Evolutionary conservation across 2,888 invertebrate genomes (phyloP), one percentile per base, ranked within the genome.

Genomic region (Nomada lathburiana): DNA sequence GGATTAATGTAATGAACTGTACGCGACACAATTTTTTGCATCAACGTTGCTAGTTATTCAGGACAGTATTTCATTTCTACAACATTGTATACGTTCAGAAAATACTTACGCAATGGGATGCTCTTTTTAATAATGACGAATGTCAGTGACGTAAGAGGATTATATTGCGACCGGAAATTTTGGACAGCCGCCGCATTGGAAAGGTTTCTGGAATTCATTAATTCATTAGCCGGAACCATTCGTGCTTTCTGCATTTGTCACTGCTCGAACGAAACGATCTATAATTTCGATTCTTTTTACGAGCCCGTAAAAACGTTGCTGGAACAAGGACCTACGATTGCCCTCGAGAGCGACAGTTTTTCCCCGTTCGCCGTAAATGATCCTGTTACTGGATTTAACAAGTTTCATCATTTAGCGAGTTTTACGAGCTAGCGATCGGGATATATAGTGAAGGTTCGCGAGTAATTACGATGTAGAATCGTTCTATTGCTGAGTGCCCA

Each of bases 391-490:
- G 70, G 47, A 70, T 82, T 74, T 67, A 62, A 53, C 64, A 42
- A 71, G 70, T 76, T 76, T 76, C 76, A 80, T 67, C 63, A 71
- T 76, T 67, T 69, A 57, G 10, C 52, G 20, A n/a, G 29, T 79
- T 74, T 82, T 72, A 82, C 79, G 75, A 78, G 63, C 57, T 11
- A 42, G 50, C 50, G 68, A 18, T 71, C 55, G 18, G 20, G 16
- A 18, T 29, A 60, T 42, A 53, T 65, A 55, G 50, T n/a, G 52
- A 53, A 60, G 29, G 13, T 65, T 55, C 60, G 64, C 73, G 55
- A 73, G 70, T 70, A 69, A 77, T 77, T 74, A 69, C 72, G 76
- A 16, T 64, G 53, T 29, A 29, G 47, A 36, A n/a, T 69, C 44
- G 63, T 42, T 62, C 44, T 29, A 26, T 16, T 47, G 2, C 47